Evolutionary conservation across 2,113 vertebrate genomes (phyloP), one percentile per base, ranked within the genome.

Genomic region (Callipepla californica): DNA sequence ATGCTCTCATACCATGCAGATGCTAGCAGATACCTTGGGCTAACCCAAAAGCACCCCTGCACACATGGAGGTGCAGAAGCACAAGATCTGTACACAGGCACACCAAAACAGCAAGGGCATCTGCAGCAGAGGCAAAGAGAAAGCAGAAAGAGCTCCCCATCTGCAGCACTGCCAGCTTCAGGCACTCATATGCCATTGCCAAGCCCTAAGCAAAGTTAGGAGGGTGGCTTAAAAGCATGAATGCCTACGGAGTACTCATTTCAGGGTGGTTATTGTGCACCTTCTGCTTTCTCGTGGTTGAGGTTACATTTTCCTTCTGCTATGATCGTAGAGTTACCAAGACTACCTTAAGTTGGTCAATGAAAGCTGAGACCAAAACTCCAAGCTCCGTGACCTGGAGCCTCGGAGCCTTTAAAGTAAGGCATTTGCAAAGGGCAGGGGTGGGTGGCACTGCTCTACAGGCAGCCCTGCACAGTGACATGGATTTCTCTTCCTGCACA

Each of bases 401-500:
- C 14, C 50, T 26, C 8, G 47, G 8, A 32, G 17, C 22, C 32
- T 89, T 85, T 63, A 51, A 66, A 55, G 13, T 13, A 47, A 65
- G 28, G 28, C 20, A 32, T 47, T 50, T 11, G 19, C 20, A 38
- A 57, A 85, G 36, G 82, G 17, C 36, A 15, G 1, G 14, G 36
- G 23, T 44, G 32, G 40, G 40, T 57, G 40, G 25, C 45, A 53
- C 25, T 0, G 0, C 50, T 57, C 55, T 19, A 19, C 30, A 57
- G 28, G 10, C 18, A 18, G 68, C 6, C 38, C 20, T 45, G 34
- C 11, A 18, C 16, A 20, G 45, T 47, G 16, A 22, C 25, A 50
- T 11, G 4, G 25, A 82, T 95, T 95, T 94, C 93, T 85, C 48
- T 87, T 92, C 81, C 86, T 34, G 53, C 58, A 30, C 68, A 75